Evolutionary conservation across 2,797 vertebrate species (phyloP), one percentile per base, ranked within the genome.

Genomic region (Myripristis jacobus): DNA sequence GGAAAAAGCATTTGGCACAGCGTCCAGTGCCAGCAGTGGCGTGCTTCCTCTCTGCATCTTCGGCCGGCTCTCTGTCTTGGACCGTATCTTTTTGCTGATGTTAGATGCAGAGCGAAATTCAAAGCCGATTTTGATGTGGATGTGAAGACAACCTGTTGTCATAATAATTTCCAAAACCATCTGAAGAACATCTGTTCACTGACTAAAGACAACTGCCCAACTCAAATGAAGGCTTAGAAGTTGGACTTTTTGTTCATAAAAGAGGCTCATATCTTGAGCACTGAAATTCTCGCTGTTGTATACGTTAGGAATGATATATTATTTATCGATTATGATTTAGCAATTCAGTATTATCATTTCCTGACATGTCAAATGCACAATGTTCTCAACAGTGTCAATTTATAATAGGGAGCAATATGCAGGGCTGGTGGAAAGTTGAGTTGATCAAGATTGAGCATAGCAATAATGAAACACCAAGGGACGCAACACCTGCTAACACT

Each of bases 401-500:
- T 56, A 65, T 70, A 86, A 80, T 44, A 46, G 70, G 62, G 73
- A n/a, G 24, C 31, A 22, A 29, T 6, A 22, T 18, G 38, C n/a
- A 53, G 66, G 75, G n/a, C 5, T 58, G 31, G 55, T 62, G 54
- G 60, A 34, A 34, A 70, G 77, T 59, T 29, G 73, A 63, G 73
- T 77, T 89, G 78, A 89, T 88, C 85, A 89, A 91, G 90, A 91
- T 89, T 84, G 90, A 90, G 86, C 73, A 22, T 19, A 31, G 86
- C 86, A 91, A 90, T 90, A 89, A 89, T 88, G 83, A 86, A 84
- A 90, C 77, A 53, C 59, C 70, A 67, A 81, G 64, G 85, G 87
- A 87, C 81, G 51, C 83, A 90, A 88, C 91, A 92, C 89, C 90
- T 93, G 92, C 91, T 89, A 87, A 88, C 80, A 41, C 81, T 76